Base-by-base conservation (phyloP, 2,888 invertebrate species). In the Notodonta dromedarius region DNA sequence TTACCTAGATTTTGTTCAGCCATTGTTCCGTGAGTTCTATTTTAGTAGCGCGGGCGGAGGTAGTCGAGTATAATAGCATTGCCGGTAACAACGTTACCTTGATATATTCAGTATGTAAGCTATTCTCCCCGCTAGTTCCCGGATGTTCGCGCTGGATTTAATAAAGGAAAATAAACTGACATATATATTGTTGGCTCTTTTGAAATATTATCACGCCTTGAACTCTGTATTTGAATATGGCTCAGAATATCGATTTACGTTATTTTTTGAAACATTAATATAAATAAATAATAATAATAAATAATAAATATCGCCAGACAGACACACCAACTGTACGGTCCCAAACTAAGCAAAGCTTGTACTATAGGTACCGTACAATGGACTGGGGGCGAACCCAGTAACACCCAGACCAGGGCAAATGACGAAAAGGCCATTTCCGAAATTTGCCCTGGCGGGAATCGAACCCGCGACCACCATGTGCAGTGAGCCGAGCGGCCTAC, bases 1-100 rank as follows among this genome's bases (percentile, higher is more conserved):
- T 53, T n/a, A 14, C 66, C 46, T 56, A 62, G 32, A 51, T 59
- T 61, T 24, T 32, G 7, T 32, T 12, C 11, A 13, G 32, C 24
- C 13, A 24, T 39, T 54, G 54, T 54, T 39, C 13, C 54, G 54
- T 39, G 39, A 39, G 9, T 35, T 54, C 32, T 54, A 54, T 54
- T 54, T 39, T 5, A 39, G 54, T 39, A 54, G 14, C 39, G 35
- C 7, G 24, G 24, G 39, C 39, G 9, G 54, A 13, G 13, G n/a
- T 32, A 35, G n/a, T n/a, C 4, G 32, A 11, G 56, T 46, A 60
- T 65, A 67, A 66, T 66, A 63, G 16, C 16, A 65, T 67, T 67
- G 39, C 56, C 14, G 40, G 62, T 66, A 73, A 73, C 61, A 64
- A 62, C 60, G 63, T 69, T 68, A 54, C 58, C 60, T 61, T 56